Percentiles rank a stretch among this genome's conserved stretches.
phyloP scores from a whole-genome alignment of 1,140 invertebrate genomes.

The Neotoxoptera formosana region DNA sequence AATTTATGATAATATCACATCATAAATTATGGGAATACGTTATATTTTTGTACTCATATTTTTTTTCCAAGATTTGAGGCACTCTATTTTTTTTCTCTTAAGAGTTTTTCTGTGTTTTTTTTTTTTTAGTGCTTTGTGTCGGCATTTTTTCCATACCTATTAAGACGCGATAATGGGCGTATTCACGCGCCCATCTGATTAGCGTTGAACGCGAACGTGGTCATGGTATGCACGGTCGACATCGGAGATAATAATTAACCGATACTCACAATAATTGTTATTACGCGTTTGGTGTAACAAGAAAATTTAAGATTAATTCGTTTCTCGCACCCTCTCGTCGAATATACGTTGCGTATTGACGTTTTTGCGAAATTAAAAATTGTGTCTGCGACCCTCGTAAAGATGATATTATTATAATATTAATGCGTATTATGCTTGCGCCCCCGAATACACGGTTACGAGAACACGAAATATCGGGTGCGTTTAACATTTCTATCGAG shows the following conservation, averaged over 20 bases:
- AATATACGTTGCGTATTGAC: background rate
- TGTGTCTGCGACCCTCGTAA: too few species aligned
- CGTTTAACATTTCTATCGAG: background rate
- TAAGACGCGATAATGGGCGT: background rate
- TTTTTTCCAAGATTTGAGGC: background rate
- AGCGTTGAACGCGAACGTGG: background rate
- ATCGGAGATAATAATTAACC: background rate
- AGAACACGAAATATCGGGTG: background rate
- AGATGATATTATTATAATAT: background rate
- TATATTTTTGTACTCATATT: background rate
- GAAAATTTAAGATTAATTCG: background rate
- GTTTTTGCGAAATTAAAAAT: background rate
- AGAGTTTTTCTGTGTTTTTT: background rate
- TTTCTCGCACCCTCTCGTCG: background rate
- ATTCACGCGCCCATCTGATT: background rate
- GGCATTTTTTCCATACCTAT: background rate
- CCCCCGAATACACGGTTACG: background rate
- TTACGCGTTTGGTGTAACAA: background rate
- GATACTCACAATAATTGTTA: background rate
- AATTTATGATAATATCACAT: background rate
- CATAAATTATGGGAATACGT: slow-evolving; percentile 15
- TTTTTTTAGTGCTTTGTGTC: background rate
- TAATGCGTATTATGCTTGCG: background rate
- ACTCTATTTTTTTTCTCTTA: background rate
- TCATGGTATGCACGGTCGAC: too few species aligned